Percentiles rank a stretch among this genome's conserved stretches.
These are phyloP conservation scores for Engystomops pustulosus DNA, from an alignment of 2,113 vertebrate species.

Conservation along the genomic window DNA sequence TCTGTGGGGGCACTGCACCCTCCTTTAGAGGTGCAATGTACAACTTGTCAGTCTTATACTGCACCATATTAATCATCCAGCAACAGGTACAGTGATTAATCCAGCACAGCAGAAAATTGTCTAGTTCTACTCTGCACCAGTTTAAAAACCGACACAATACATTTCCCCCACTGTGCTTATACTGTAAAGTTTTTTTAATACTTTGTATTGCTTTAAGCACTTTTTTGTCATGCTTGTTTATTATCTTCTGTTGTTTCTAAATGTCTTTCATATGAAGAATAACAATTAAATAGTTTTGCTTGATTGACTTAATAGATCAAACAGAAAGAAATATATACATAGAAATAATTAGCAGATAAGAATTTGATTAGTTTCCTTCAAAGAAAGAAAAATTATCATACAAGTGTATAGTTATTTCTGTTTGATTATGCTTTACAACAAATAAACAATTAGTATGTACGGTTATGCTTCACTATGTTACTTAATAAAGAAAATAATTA, in stretches of 20 bases:
- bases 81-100: too few species aligned
- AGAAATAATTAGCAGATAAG: slow-evolving; percentile 48
- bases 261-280: not conserved
- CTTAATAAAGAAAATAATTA: slow-evolving; percentile 33
- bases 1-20: too few species aligned
- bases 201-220: slow-evolving; percentile 15
- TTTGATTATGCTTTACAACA: slow-evolving; percentile 49
- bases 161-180: not conserved
- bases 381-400: slow-evolving; percentile 53
- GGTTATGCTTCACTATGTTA: slow-evolving; percentile 31
- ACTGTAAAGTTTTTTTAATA: not conserved
- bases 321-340: slow-evolving; percentile 37
- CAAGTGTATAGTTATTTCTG: not conserved
- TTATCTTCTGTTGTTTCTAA: not conserved
- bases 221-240: slow-evolving; percentile 10
- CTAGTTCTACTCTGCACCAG: too few species aligned
- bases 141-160: too few species aligned
- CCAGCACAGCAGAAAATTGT: too few species aligned
- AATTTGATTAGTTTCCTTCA: slow-evolving; percentile 28
- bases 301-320: slow-evolving; percentile 46
- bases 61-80: too few species aligned
- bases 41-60: too few species aligned
- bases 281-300: slow-evolving; percentile 52
- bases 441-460: slow-evolving; percentile 45
- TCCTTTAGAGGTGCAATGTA: too few species aligned